Evolutionary conservation across 2,888 invertebrate species (phyloP), one percentile per base, ranked within the genome.

Genomic region (Pterostichus niger): DNA sequence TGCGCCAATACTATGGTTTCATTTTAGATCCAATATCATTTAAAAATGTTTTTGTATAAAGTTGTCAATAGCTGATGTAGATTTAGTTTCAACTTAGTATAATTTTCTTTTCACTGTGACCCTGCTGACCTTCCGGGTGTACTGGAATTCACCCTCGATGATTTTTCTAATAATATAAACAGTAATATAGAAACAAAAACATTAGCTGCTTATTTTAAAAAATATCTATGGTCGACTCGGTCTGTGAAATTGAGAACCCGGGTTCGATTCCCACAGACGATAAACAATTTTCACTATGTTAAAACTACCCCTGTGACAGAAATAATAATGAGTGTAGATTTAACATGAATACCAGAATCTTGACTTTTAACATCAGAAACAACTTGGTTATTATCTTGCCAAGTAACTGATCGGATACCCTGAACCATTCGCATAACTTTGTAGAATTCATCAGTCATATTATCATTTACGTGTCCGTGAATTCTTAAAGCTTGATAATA

Each of bases 341-440:
- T 13, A 13, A 75, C 13, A 44, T 86, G 85, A 11, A 87, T 40
- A 6, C 86, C 87, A 1, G 86, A 86, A 84, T 87, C 87, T 17
- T 78, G 77, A 44, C 75, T 61, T 86, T 87, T 6, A 85, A 83
- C 31, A 85, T 83, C 52, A n/a, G 13, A 15, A 6, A 31, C n/a
- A 64, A 24, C 13, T 13, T 82, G 59, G 10, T 90, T 90, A 52
- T 89, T 88, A 85, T 93, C 93, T 0, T 91, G 91, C 93, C 94
- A 94, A 10, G 92, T 91, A n/a, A n/a, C n/a, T n/a, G n/a, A n/a
- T n/a, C n/a, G n/a, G n/a, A n/a, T n/a, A n/a, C n/a, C n/a, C n/a
- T n/a, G n/a, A n/a, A n/a, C n/a, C n/a, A n/a, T n/a, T n/a, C n/a
- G n/a, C n/a, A n/a, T n/a, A n/a, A n/a, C n/a, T n/a, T n/a, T n/a